These are phyloP conservation scores for Drosophila kanekoi DNA, from an alignment of 2,888 invertebrate species.

Conservation along the genomic window DNA sequence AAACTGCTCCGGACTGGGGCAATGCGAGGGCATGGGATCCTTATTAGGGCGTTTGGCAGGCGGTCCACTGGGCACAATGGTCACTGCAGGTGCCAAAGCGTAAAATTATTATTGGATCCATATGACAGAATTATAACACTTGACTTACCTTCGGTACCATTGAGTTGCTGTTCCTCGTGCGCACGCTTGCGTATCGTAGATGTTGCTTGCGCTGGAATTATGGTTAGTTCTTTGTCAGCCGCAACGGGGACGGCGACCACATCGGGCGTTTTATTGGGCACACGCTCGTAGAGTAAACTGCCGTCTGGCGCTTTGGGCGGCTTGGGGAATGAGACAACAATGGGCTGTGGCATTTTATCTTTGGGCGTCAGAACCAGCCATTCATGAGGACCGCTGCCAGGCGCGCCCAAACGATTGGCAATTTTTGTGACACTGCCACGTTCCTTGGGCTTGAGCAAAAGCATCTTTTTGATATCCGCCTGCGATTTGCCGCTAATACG, in stretches of 20 bases:
- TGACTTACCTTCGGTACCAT: slow-evolving; percentile 82
- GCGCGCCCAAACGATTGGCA: slow-evolving; percentile 89
- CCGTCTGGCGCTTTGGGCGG: slow-evolving; percentile 96
- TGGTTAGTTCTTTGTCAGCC: slow-evolving; percentile 87
- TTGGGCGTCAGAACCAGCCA: slow-evolving; percentile 85
- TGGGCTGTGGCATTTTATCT: slow-evolving; percentile 91
- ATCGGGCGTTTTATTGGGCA: slow-evolving; percentile 89
- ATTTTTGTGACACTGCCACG: slow-evolving; percentile 90
- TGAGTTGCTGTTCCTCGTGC: slow-evolving; percentile 90
- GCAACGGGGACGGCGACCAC: slow-evolving; percentile 84
- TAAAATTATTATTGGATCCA: background rate
- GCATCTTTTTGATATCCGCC: slow-evolving; percentile 87
- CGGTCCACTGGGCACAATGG: slow-evolving; percentile 86
- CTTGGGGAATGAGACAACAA: slow-evolving; percentile 94
- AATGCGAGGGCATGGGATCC: slow-evolving; percentile 90
- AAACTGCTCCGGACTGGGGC: slow-evolving; percentile 90
- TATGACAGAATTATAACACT: too few relatives aligned
- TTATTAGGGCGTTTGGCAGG: slow-evolving; percentile 93
- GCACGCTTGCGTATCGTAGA: slow-evolving; percentile 91
- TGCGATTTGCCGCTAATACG: slow-evolving; percentile 87
- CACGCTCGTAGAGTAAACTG: slow-evolving; percentile 93
- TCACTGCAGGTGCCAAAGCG: slow-evolving; percentile 57
- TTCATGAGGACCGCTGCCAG: slow-evolving; percentile 87
- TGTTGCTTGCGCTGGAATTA: slow-evolving; percentile 87
- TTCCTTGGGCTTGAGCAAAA: slow-evolving; percentile 87